Evolutionary conservation across 37 sponge, comb jelly and placozoan species (phyloP).

Genomic region (Ianthella basta): DNA sequence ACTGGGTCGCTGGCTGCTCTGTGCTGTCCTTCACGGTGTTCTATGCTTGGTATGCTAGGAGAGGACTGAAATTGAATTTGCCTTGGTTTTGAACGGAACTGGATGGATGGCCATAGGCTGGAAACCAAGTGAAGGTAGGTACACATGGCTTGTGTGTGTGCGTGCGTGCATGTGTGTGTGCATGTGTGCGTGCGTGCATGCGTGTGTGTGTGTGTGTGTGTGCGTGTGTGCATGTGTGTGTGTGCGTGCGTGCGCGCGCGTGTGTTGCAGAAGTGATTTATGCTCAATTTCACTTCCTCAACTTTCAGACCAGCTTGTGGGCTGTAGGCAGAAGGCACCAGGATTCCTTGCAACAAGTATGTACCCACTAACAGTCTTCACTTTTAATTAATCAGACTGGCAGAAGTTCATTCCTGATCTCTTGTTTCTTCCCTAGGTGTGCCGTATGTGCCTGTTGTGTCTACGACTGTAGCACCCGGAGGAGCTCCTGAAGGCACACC

Average conservation of each 20-base stretch:
- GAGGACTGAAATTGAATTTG: constrained; percentile 57
- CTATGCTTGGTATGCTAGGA: background rate
- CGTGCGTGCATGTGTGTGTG: background rate
- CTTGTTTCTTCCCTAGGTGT: too few relatives aligned
- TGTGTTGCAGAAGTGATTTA: background rate
- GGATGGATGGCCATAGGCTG: constrained; percentile 58
- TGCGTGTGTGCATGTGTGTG: background rate
- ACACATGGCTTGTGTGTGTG: background rate
- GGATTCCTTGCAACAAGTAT: constrained; percentile 5
- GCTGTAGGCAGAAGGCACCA: background rate
- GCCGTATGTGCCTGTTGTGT: too few relatives aligned
- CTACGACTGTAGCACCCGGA: background rate
- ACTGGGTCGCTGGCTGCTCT: too few relatives aligned
- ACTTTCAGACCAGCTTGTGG: background rate
- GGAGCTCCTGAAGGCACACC: background rate
- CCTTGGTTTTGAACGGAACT: constrained; percentile 46
- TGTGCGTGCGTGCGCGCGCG: background rate
- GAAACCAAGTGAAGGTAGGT: constrained; percentile 14
- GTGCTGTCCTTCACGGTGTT: background rate
- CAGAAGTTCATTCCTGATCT: too few relatives aligned
- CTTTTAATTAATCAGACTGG: too few relatives aligned
- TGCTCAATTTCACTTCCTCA: background rate
- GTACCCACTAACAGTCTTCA: background rate
- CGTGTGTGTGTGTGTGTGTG: constrained; percentile 21
- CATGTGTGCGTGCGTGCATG: too few relatives aligned